Conservation (phyloP, 1,140 invertebrate genomes). For the Polypedilum pembai region DNA sequence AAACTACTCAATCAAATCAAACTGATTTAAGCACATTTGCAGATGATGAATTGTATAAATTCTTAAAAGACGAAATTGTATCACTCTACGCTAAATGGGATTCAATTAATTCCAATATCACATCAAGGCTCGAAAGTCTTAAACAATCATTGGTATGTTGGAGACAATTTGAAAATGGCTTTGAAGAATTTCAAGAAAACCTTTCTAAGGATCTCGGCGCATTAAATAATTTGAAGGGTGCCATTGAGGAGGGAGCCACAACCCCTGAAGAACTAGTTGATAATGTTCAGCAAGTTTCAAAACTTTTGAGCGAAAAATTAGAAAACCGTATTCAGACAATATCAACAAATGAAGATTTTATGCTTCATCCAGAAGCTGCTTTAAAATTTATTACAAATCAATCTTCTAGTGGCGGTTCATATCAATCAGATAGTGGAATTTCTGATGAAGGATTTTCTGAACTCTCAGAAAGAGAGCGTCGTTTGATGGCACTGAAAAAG, state of each 20-base stretch:
- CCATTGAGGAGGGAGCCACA: slow-evolving; percentile 52
- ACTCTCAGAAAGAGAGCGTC: slow-evolving; percentile 60
- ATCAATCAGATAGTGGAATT: slow-evolving; percentile 63
- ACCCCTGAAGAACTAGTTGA: slow-evolving; percentile 52
- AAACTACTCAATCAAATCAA: background rate
- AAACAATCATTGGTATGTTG: slow-evolving; percentile 50
- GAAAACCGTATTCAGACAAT: slow-evolving; percentile 42
- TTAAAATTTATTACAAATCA: slow-evolving; percentile 34
- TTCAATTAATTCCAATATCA: slow-evolving; percentile 51
- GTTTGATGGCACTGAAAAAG: slow-evolving; percentile 56
- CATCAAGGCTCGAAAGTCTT: slow-evolving; percentile 39
- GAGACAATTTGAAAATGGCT: slow-evolving; percentile 54
- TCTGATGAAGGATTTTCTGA: slow-evolving; percentile 61
- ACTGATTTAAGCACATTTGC: slow-evolving; percentile 34
- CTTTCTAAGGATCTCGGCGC: slow-evolving; percentile 57
- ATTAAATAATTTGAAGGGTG: slow-evolving; percentile 52
- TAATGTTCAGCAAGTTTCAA: slow-evolving; percentile 58
- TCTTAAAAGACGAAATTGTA: slow-evolving; percentile 62
- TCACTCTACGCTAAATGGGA: slow-evolving; percentile 70
- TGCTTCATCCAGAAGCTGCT: background rate
- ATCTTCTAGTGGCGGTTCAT: slow-evolving; percentile 53
- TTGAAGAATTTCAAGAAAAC: slow-evolving; percentile 55
- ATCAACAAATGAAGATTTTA: slow-evolving; percentile 28
- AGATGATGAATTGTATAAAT: slow-evolving; percentile 45
- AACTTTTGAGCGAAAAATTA: slow-evolving; percentile 58